A percentile compares a stretch with the other conserved stretches of the same genome.
Evolutionary conservation across 2,888 invertebrate species (phyloP).

Genomic region (Pterobdella sp.): DNA sequence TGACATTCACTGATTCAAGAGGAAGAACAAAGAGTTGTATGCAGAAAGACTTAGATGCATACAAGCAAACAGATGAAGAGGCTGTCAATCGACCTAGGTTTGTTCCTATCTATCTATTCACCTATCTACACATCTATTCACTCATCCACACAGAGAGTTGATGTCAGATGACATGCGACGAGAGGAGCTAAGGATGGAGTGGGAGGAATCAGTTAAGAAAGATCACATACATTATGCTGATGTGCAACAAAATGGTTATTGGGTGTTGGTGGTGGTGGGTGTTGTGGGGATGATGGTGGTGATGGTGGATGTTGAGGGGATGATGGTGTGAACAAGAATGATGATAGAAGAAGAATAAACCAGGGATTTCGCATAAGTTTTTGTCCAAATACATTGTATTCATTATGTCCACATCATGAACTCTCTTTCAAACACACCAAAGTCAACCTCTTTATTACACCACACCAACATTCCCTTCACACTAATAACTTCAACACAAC

Average conservation of each 20-base stretch:
- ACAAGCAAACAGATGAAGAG: constrained; percentile 60
- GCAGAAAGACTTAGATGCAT: constrained; percentile 64
- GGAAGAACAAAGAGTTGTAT: constrained; percentile 78
- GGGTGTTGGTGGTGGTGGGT: neutral
- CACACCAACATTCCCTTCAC: too few relatives aligned
- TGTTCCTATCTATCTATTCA: too few relatives aligned
- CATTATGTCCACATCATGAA: neutral
- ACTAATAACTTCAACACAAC: too few relatives aligned
- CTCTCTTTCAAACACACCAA: neutral
- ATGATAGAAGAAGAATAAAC: neutral
- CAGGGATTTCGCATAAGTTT: neutral
- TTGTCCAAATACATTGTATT: neutral
- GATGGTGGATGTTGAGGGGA: neutral
- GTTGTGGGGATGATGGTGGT: neutral
- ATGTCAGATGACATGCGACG: constrained; percentile 61
- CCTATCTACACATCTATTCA: too few relatives aligned
- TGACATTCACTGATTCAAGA: constrained; percentile 78
- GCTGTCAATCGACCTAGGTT: too few relatives aligned
- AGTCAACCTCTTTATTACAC: neutral
- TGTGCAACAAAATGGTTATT: constrained; percentile 71
- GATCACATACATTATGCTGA: constrained; percentile 82
- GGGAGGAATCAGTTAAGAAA: constrained; percentile 65
- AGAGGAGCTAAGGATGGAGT: constrained; percentile 61
- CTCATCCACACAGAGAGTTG: constrained; percentile 49
- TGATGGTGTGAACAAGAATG: neutral